Evolutionary conservation across 1,140 invertebrate species (phyloP), one percentile per base, ranked within the genome.

Genomic region (Drosophila biarmipes): DNA sequence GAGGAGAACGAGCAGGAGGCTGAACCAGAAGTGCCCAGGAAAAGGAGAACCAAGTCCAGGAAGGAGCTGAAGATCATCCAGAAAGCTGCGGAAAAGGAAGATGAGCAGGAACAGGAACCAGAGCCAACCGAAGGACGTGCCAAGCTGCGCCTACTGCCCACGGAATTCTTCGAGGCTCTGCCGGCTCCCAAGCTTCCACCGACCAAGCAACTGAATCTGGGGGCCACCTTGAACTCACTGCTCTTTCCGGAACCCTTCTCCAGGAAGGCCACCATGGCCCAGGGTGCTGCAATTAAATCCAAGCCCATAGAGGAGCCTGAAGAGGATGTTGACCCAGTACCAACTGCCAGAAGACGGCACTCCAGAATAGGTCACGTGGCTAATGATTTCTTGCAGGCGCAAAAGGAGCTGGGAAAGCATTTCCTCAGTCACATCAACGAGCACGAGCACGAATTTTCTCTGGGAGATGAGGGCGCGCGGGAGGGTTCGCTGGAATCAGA

Each of bases 201-300:
- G 0, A 37, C 6, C 1, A 75, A 75, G 15, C 68, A 52, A 1
- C 45, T 87, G 31, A 89, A 79, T 38, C 35, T 89, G 7, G 86
- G 90, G 1, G 75, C 78, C 37, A 84, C 82, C 0, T 53, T 91
- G 7, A 91, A 91, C 11, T 79, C 84, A 0, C 38, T 91, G n/a
- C 71, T 90, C 2, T 91, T 91, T 27, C 82, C 90, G 0, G 86
- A 91, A 52, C 86, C 85, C 15, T 91, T 90, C 48, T 78, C 84
- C 46, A 84, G 52, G 49, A 89, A 82, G 35, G 73, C 53, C 6
- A 73, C 56, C 38, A 51, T 66, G 31, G 56, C 56, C 34, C 74
- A 90, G 24, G 48, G 12, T 7, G 24, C 7, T 11, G 17, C 21
- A 8, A 43, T 4, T 7, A 57, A 37, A 17, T 12, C 34, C 8